These are phyloP conservation scores for Polypterus senegalus DNA, from an alignment of 2,113 vertebrate genomes.

Conservation along the genomic window DNA sequence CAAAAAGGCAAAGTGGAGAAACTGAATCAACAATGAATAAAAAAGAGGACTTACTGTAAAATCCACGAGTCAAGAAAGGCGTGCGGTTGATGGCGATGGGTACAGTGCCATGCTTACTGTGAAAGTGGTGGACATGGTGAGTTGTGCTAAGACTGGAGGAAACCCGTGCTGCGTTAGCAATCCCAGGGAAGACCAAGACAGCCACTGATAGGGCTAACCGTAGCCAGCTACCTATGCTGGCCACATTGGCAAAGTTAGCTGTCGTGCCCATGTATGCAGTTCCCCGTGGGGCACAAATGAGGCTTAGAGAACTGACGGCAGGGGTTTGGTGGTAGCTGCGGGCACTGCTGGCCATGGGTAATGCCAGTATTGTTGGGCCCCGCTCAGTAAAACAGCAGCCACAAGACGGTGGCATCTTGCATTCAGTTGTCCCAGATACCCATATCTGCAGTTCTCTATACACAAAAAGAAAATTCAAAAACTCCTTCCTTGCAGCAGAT, in stretches of 20 bases:
- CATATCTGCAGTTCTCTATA: slow-evolving; percentile 26
- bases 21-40: slow-evolving; percentile 18
- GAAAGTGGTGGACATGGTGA: slow-evolving; percentile 92
- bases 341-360: neutral
- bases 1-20: slow-evolving; percentile 13
- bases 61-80: slow-evolving; percentile 81
- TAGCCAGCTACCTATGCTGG: slow-evolving; percentile 36
- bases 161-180: slow-evolving; percentile 67
- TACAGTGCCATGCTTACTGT: slow-evolving; percentile 81
- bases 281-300: neutral
- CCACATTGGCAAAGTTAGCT: slow-evolving; percentile 26
- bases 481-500: slow-evolving; percentile 7
- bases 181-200: slow-evolving; percentile 47
- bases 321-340: slow-evolving; percentile 2
- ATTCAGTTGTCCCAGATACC: slow-evolving; percentile 35
- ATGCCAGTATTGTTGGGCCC: slow-evolving; percentile 27
- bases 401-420: slow-evolving; percentile 37
- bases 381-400: slow-evolving; percentile 27
- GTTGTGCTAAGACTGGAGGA: slow-evolving; percentile 88
- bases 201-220: slow-evolving; percentile 45
- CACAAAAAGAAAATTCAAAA: slow-evolving; percentile 12
- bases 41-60: slow-evolving; percentile 66
- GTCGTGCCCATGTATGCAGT: slow-evolving; percentile 27
- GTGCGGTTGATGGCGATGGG: slow-evolving; percentile 91
- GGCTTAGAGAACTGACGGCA: slow-evolving; percentile 1